Percentiles rank a stretch among this genome's conserved stretches.
Conservation (phyloP, 2,888 invertebrate genomes). For the Agapetus fuscipes region DNA sequence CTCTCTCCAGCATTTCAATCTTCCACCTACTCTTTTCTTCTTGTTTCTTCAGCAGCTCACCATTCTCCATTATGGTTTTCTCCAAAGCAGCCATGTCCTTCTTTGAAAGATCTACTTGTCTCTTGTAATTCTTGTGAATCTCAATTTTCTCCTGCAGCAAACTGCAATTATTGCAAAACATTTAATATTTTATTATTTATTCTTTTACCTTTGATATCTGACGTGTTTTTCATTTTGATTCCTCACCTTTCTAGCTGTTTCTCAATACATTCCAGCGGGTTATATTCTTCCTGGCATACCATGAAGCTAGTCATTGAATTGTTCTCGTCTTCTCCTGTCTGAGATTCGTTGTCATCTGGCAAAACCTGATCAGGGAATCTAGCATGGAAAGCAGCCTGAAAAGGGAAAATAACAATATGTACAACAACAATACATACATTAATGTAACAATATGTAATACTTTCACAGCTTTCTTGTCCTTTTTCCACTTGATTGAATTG, state of each 20-base stretch:
- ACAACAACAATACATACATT: too few relatives aligned
- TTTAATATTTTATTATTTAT: background rate
- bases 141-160: constrained; percentile 24
- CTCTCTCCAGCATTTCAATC: constrained; percentile 17
- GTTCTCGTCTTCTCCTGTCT: background rate
- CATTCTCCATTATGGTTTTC: constrained; percentile 8
- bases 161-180: background rate
- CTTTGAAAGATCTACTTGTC: constrained; percentile 13
- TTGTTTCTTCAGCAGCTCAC: constrained; percentile 21
- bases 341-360: background rate
- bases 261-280: background rate
- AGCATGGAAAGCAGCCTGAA: constrained; percentile 10
- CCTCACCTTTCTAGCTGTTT: background rate
- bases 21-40: constrained; percentile 23
- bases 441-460: too few relatives aligned
- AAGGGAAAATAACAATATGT: too few relatives aligned
- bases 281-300: background rate
- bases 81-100: constrained; percentile 10
- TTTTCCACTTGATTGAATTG: too few relatives aligned
- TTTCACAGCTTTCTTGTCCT: too few relatives aligned
- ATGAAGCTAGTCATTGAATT: background rate
- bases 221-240: background rate
- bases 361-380: constrained; percentile 1
- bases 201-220: too few relatives aligned
- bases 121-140: constrained; percentile 23